Conservation (phyloP, 2,888 invertebrate genomes). For the Athrips mouffetella region DNA sequence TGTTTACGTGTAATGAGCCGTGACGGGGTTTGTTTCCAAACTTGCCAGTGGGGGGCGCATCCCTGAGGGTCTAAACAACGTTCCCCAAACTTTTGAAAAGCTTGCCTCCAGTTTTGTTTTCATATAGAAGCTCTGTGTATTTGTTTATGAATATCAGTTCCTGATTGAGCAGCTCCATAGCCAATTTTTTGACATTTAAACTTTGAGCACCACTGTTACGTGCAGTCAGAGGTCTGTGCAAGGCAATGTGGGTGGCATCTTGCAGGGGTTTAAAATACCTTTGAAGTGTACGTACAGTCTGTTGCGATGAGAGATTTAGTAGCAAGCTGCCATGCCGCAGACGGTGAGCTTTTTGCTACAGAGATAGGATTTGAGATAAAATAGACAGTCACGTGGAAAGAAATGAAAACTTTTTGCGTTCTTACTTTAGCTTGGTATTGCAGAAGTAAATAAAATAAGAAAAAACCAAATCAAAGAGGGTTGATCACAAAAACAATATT, state of each 20-base stretch:
- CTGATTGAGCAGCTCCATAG: no score
- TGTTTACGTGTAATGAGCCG: conserved; percentile 41
- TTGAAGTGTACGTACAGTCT: conserved; percentile 2
- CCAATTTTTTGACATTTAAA: no score
- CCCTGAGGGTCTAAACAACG: background rate
- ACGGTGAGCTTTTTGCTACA: background rate
- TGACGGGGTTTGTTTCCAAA: conserved; percentile 28
- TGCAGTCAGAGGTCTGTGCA: background rate
- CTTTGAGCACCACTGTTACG: background rate
- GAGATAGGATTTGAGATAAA: background rate
- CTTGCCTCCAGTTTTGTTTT: no score
- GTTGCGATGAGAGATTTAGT: conserved; percentile 4
- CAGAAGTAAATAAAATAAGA: no score
- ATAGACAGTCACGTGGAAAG: background rate
- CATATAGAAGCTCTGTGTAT: no score
- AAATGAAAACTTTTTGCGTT: background rate
- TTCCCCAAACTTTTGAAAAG: background rate
- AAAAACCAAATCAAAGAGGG: background rate
- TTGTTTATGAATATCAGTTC: no score
- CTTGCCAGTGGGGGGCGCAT: conserved; percentile 12
- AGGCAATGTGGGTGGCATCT: conserved; percentile 7
- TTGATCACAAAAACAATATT: background rate
- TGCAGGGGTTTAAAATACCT: conserved; percentile 7
- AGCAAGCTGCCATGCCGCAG: background rate
- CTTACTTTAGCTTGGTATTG: background rate